Percentiles rank a stretch among this genome's conserved stretches.
Evolutionary conservation across 1,140 invertebrate species (phyloP).

Genomic region (Lepidostoma basale): DNA sequence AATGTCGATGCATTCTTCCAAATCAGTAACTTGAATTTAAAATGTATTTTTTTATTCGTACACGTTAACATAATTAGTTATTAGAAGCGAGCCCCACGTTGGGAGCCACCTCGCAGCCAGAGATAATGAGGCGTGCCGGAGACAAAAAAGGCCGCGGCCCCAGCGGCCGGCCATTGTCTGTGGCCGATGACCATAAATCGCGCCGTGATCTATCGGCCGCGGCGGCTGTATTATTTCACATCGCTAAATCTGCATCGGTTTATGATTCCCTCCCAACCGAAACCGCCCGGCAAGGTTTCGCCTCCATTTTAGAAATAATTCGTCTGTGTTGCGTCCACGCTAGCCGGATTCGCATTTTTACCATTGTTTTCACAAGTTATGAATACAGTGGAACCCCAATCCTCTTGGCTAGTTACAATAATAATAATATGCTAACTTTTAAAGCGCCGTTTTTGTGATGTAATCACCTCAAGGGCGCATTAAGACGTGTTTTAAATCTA

Average conservation of each 20-base stretch:
- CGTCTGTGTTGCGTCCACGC: too few species aligned
- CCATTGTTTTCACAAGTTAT: background rate
- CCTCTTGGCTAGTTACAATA: too few species aligned
- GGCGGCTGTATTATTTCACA: background rate
- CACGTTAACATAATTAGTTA: background rate
- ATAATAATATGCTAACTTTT: too few species aligned
- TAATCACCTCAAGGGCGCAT: too few species aligned
- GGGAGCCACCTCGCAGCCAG: background rate
- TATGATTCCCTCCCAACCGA: background rate
- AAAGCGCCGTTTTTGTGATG: too few species aligned
- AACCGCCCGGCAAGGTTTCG: background rate
- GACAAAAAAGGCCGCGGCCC: conserved; percentile 14
- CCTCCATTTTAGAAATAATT: background rate
- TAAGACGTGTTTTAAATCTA: too few species aligned
- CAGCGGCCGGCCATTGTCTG: conserved; percentile 15
- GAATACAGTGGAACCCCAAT: too few species aligned
- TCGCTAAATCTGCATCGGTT: background rate
- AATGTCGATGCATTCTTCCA: background rate
- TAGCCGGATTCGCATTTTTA: too few species aligned
- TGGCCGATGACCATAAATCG: conserved; percentile 18
- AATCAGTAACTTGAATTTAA: background rate
- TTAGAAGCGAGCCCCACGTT: background rate
- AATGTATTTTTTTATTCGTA: background rate
- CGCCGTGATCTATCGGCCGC: conserved; percentile 1
- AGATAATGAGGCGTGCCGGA: background rate